These are phyloP conservation scores for Microcebus jonahi DNA, from an alignment of 2,113 vertebrate genomes.

Conservation along the genomic window DNA sequence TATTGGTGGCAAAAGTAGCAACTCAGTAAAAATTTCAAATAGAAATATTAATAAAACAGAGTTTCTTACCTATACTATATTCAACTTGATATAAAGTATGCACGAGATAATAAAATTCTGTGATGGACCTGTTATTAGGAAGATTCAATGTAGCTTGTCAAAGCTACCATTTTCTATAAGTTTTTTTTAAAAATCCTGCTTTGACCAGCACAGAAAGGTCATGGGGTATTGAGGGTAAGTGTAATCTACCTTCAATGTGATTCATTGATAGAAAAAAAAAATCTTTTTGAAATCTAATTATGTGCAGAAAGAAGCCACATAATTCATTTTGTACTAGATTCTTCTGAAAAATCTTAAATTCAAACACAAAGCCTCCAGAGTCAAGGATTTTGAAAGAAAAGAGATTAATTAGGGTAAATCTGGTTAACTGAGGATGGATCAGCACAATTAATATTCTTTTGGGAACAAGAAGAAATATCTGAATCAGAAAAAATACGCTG, in stretches of 20 bases:
- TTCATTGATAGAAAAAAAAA: conserved; percentile 47
- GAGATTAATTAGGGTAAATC: conserved; percentile 60
- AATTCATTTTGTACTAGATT: conserved; percentile 68
- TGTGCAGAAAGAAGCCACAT: conserved; percentile 13
- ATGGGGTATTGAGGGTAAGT: conserved; percentile 54
- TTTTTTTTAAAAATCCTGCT: conserved; percentile 67
- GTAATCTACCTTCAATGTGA: conserved; percentile 39
- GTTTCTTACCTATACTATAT: not conserved
- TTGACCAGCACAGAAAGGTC: conserved; percentile 65
- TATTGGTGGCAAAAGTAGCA: not conserved
- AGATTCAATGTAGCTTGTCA: conserved; percentile 48
- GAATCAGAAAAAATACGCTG: not conserved
- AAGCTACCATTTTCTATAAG: conserved; percentile 64
- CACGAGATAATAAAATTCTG: conserved; percentile 71
- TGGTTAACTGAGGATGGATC: not conserved
- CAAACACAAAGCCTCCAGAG: conserved; percentile 61
- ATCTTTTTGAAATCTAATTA: conserved; percentile 55
- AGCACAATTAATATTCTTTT: conserved; percentile 32
- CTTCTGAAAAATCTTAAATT: conserved; percentile 61
- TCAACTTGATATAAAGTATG: conserved; percentile 49
- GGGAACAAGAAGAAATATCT: conserved; percentile 27
- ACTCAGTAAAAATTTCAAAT: conserved; percentile 34
- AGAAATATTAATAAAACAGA: not conserved
- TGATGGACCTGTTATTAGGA: conserved; percentile 66
- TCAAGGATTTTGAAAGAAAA: conserved; percentile 29